Evolutionary conservation across 2,113 vertebrate species (phyloP), one percentile per base, ranked within the genome.

Genomic region (Corythornis madagascariensis): DNA sequence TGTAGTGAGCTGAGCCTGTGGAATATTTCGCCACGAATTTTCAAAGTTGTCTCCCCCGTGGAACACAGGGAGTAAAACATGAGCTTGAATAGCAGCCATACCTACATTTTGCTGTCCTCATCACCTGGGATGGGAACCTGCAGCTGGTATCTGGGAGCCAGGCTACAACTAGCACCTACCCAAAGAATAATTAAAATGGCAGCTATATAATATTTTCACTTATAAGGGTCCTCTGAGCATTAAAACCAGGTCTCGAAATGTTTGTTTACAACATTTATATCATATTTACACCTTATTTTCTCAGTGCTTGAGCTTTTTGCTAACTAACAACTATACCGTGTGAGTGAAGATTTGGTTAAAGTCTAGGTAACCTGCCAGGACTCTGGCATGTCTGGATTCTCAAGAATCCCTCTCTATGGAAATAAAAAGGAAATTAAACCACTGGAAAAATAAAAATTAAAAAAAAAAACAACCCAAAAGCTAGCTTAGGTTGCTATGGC

Each of bases 341-440:
- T 66, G 38, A 80, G 89, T 16, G 73, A 79, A 91, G 78, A 59
- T 77, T 57, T 52, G 82, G 75, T 88, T 77, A 38, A 86, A 89
- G 63, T 50, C 60, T 88, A 70, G 71, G 43, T 88, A 92, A 71
- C 15, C 43, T 86, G 91, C 77, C 93, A 95, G 78, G 42, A 70
- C 50, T 83, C 53, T 7, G 89, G 94, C 85, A 96, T 88, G 94
- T 83, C 94, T 95, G 93, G 94, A 95, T 89, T 95, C 85, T 33
- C 63, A 95, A 91, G 95, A 95, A 96, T 96, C 82, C 85, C 87
- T 70, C 2, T 9, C 84, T 94, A 59, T 17, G 79, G 91, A 95
- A 95, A 94, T 89, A 92, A 94, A 91, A 93, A 92, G 95, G 94
- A 94, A 96, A 96, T 94, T 76, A 95, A 96, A 92, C 71, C 67